Conservation (phyloP, 1,140 invertebrate species). For the Oncopeltus fasciatus region DNA sequence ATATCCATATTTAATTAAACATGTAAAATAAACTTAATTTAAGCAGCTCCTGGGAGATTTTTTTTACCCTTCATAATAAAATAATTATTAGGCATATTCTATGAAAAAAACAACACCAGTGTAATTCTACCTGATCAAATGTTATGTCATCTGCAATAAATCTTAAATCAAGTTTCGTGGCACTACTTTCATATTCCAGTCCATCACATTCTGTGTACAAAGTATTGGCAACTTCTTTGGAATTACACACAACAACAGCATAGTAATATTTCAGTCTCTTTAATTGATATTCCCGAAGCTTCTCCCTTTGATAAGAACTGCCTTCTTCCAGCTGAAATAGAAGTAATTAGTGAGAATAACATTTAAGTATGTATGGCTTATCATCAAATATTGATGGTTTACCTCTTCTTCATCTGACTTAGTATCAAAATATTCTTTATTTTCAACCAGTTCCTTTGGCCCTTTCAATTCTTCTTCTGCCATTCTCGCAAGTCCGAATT, state of each 20-base stretch:
- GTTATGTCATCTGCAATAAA: constrained; percentile 85
- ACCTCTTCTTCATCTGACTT: not conserved
- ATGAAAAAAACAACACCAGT: too few relatives aligned
- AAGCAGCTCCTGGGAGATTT: too few relatives aligned
- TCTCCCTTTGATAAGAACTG: constrained; percentile 68
- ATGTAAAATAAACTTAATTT: too few relatives aligned
- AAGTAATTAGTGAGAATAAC: constrained; percentile 6
- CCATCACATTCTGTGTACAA: constrained; percentile 94
- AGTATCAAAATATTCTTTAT: constrained; percentile 5
- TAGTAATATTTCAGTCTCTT: constrained; percentile 93
- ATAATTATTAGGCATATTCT: too few relatives aligned
- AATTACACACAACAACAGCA: constrained; percentile 82
- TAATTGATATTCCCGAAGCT: constrained; percentile 83
- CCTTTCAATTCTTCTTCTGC: constrained; percentile 80
- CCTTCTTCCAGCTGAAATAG: constrained; percentile 39
- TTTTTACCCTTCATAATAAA: too few relatives aligned
- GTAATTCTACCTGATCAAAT: constrained; percentile 84
- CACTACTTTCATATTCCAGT: constrained; percentile 86
- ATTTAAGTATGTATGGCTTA: not conserved
- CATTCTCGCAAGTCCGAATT: constrained; percentile 81
- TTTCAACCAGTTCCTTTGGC: constrained; percentile 22
- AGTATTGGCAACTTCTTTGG: constrained; percentile 62
- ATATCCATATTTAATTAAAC: too few relatives aligned
- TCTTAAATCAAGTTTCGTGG: constrained; percentile 75
- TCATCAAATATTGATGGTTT: not conserved